Conservation (phyloP, 2,113 vertebrate genomes). For the Picathartes gymnocephalus region DNA sequence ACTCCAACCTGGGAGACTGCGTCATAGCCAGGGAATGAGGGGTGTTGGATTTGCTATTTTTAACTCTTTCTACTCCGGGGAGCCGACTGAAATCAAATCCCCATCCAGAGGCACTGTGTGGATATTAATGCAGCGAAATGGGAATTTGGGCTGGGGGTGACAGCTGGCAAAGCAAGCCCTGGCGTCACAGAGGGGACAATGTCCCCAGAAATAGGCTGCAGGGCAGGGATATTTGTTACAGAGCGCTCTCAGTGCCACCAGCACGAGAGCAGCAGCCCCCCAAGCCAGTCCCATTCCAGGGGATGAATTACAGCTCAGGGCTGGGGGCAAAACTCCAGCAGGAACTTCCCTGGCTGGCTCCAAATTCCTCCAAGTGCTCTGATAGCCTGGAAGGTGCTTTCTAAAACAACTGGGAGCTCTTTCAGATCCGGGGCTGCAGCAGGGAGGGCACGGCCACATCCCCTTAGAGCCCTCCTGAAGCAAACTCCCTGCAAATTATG, state of each 20-base stretch:
- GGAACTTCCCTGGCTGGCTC: not conserved
- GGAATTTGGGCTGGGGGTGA: constrained; percentile 27
- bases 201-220: constrained; percentile 32
- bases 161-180: constrained; percentile 15
- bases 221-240: not conserved
- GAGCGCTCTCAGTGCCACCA: not conserved
- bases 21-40: constrained; percentile 36
- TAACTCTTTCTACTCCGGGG: constrained; percentile 14
- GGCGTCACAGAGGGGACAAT: constrained; percentile 35
- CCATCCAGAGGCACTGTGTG: not conserved
- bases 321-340: not conserved
- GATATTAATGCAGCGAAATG: not conserved
- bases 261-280: not conserved
- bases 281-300: not conserved
- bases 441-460: not conserved
- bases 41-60: constrained; percentile 46
- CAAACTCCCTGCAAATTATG: no score
- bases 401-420: not conserved
- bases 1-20: constrained; percentile 31
- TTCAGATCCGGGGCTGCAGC: not conserved
- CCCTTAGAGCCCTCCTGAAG: no score
- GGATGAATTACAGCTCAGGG: not conserved
- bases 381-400: not conserved
- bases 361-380: not conserved
- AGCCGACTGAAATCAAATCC: constrained; percentile 26